Evolutionary conservation across 1,140 invertebrate genomes (phyloP).

Genomic region (Drosophila nikananu): DNA sequence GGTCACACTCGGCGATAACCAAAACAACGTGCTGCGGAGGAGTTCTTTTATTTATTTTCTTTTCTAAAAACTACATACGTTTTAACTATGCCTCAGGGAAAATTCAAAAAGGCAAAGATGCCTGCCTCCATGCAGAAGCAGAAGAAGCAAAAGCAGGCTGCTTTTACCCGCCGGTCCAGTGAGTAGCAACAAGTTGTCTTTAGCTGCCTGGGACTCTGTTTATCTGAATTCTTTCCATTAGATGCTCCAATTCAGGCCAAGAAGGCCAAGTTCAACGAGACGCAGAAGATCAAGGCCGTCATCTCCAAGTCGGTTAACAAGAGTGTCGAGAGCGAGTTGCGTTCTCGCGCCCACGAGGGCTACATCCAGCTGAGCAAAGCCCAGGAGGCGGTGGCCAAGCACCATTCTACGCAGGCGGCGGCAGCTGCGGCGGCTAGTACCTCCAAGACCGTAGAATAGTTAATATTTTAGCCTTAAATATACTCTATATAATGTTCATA

Average conservation of each 20-base stretch:
- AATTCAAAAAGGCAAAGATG: slow-evolving; percentile 87
- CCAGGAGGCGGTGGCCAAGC: slow-evolving; percentile 86
- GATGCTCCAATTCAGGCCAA: slow-evolving; percentile 88
- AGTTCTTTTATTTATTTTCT: slow-evolving; percentile 1
- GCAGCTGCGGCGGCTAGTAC: slow-evolving; percentile 63
- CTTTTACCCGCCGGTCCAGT: slow-evolving; percentile 86
- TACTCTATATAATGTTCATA: slow-evolving; percentile 4
- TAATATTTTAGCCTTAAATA: slow-evolving; percentile 1
- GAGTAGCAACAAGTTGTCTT: slow-evolving; percentile 46
- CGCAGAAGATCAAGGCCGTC: slow-evolving; percentile 88
- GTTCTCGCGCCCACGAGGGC: slow-evolving; percentile 86
- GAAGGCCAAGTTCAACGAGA: slow-evolving; percentile 87
- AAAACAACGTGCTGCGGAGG: slow-evolving; percentile 61
- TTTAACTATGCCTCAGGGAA: slow-evolving; percentile 87
- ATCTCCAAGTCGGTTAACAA: slow-evolving; percentile 88
- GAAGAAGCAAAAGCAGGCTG: slow-evolving; percentile 85
- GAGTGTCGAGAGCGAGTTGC: slow-evolving; percentile 87
- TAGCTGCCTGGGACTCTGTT: background rate
- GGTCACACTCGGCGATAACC: slow-evolving; percentile 26
- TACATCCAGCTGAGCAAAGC: slow-evolving; percentile 86
- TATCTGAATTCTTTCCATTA: slow-evolving; percentile 13
- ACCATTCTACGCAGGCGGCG: slow-evolving; percentile 65
- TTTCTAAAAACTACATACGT: background rate
- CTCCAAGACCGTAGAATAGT: slow-evolving; percentile 40
- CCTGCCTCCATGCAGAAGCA: slow-evolving; percentile 86